A percentile compares a stretch with the other conserved stretches of the same genome.
Conservation (phyloP, 2,113 vertebrate species). For the Chaetorhynchus papuensis region DNA sequence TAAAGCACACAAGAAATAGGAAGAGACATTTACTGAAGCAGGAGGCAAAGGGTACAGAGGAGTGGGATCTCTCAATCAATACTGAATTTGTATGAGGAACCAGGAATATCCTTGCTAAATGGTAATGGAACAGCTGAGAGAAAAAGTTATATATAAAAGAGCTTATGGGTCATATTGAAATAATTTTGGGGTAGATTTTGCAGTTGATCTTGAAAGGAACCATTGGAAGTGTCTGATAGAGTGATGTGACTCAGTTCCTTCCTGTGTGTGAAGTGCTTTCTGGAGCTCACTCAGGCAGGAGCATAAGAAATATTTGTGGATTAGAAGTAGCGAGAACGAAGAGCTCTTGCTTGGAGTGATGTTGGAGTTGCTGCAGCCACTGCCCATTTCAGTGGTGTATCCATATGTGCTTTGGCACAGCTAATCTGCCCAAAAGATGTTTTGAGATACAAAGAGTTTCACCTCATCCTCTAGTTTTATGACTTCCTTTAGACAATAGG, state of each 20-base stretch:
- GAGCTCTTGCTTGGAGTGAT: background rate
- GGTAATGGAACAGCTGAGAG: background rate
- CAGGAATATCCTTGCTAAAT: background rate
- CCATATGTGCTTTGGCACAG: background rate
- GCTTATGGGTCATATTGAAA: background rate
- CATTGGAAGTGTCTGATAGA: background rate
- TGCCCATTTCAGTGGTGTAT: background rate
- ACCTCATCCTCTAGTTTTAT: background rate
- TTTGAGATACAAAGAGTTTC: background rate
- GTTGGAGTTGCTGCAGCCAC: background rate
- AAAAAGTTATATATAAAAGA: background rate
- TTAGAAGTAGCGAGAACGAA: rapidly evolving
- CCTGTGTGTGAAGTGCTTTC: background rate
- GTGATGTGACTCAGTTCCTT: background rate
- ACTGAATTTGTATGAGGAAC: background rate
- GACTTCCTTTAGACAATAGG: background rate
- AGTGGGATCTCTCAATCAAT: background rate
- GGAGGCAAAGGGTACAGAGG: background rate
- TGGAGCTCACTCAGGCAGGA: background rate
- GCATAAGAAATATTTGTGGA: background rate
- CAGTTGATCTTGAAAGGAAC: background rate
- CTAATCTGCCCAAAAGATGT: background rate
- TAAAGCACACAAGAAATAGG: background rate
- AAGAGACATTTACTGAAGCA: background rate
- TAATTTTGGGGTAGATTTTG: background rate